Base-by-base conservation (phyloP, 1,140 invertebrate species). In the Tetramorium simillimum region DNA sequence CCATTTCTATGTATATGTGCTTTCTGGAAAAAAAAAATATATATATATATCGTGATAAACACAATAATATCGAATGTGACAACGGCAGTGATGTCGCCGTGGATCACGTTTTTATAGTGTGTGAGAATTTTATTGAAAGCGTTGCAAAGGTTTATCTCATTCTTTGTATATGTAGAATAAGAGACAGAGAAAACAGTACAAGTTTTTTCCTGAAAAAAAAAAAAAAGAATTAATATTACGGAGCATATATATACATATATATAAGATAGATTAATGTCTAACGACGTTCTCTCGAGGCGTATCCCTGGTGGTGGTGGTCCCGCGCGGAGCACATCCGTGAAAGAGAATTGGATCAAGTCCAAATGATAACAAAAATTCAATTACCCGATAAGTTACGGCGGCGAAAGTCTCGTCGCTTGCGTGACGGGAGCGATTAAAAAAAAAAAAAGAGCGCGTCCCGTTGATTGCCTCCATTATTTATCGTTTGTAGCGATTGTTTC, bases 401-500 rank as follows among this genome's bases (percentile, higher is more conserved):
- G 37, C 53, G 24, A 72, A 46, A 14, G 33, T 80, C 40, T 24
- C 56, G 28, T 78, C 62, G 58, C 33, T 40, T 37, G 33, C n/a
- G 46, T 67, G 49, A 78, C 40, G 14, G 33, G 28, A 16, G 77
- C 18, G 28, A 51, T 40, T 37, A 16, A 49, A 69, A 49, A 69
- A 43, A 18, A 43, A 33, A 1, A 18, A 46, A 18, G 33, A 40
- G 65, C 43, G 12, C 21, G 1, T n/a, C 14, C 21, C 46, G 21
- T 56, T 14, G 78, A 40, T 60, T 56, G 53, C 58, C 69, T 72
- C 51, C 53, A 58, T 60, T 72, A 33, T 73, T 84, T 84, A 84
- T 84, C 69, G 53, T 84, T 84, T 60, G 53, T 60, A 75, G 69
- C 69, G 69, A 62, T 84, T 84, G 69, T 84, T 46, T 70, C n/a